A percentile compares a stretch with the other conserved stretches of the same genome.
Evolutionary conservation across 2,888 invertebrate genomes (phyloP).

Genomic region (Petrolisthes manimaculis): DNA sequence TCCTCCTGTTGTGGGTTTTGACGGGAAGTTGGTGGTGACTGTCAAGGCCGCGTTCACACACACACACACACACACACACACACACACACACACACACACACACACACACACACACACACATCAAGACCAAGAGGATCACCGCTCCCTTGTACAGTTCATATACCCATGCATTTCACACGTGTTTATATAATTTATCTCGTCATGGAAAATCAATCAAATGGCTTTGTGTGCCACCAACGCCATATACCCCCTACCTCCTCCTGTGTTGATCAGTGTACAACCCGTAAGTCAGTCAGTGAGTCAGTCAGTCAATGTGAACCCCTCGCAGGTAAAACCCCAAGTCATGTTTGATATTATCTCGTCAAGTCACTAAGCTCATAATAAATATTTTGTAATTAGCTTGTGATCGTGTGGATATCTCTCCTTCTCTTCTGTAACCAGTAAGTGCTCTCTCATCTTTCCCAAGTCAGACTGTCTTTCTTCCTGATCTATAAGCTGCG

Average conservation of each 20-base stretch:
- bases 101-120: too few species aligned
- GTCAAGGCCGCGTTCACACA: too few species aligned
- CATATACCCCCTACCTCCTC: background rate
- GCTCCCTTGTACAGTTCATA: background rate
- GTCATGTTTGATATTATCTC: slow-evolving; percentile 9
- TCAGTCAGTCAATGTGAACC: background rate
- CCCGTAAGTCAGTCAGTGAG: background rate
- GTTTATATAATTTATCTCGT: background rate
- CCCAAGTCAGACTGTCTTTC: too few species aligned
- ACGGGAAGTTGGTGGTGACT: too few species aligned
- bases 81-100: too few species aligned
- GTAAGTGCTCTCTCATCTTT: too few species aligned
- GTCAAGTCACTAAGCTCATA: slow-evolving; percentile 4
- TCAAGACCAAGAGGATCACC: too few species aligned
- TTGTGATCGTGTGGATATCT: background rate
- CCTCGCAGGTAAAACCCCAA: background rate
- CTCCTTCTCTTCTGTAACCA: too few species aligned
- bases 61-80: too few species aligned
- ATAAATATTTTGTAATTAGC: slow-evolving; percentile 7
- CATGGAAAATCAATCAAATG: background rate
- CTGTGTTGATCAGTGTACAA: background rate
- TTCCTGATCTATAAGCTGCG: too few species aligned
- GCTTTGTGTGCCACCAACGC: background rate
- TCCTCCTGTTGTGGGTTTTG: too few species aligned
- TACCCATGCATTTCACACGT: background rate